Evolutionary conservation across 2,797 vertebrate species (phyloP).

Genomic region (Pogonophryne albipinna): DNA sequence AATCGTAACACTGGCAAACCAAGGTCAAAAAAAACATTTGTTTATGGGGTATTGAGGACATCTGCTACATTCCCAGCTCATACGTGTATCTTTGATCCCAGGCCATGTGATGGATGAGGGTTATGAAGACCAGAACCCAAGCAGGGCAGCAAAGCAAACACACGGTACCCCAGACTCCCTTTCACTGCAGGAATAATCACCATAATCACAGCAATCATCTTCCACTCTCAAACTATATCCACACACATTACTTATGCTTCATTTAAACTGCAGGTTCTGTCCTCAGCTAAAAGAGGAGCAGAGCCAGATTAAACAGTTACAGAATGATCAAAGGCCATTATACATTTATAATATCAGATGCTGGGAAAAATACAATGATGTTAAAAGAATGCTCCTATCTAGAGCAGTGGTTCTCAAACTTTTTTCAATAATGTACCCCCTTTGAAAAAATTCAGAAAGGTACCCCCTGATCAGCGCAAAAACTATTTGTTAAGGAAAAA

Average conservation of each 20-base stretch:
- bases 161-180: conserved; percentile 67
- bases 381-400: conserved; percentile 18
- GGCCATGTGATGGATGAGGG: conserved; percentile 77
- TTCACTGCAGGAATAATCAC: conserved; percentile 74
- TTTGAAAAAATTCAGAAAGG: too few species aligned
- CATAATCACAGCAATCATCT: conserved; percentile 81
- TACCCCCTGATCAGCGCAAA: too few species aligned
- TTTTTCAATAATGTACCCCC: too few species aligned
- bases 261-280: conserved; percentile 58
- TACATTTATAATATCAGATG: conserved; percentile 46
- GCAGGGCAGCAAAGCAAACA: conserved; percentile 79
- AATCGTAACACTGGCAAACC: conserved; percentile 33
- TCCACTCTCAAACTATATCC: conserved; percentile 78
- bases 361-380: conserved; percentile 41
- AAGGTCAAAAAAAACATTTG: conserved; percentile 60
- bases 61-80: conserved; percentile 65
- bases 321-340: conserved; percentile 42
- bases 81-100: conserved; percentile 72
- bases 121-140: conserved; percentile 78
- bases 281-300: conserved; percentile 43
- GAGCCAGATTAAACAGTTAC: conserved; percentile 71
- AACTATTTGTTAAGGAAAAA: too few species aligned
- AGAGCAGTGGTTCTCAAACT: too few species aligned
- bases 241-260: conserved; percentile 76
- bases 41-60: conserved; percentile 60